Evolutionary conservation across 92 coral and sea anemone genomes (phyloP), one percentile per base, ranked within the genome.

Genomic region (Heliopora coerulea): DNA sequence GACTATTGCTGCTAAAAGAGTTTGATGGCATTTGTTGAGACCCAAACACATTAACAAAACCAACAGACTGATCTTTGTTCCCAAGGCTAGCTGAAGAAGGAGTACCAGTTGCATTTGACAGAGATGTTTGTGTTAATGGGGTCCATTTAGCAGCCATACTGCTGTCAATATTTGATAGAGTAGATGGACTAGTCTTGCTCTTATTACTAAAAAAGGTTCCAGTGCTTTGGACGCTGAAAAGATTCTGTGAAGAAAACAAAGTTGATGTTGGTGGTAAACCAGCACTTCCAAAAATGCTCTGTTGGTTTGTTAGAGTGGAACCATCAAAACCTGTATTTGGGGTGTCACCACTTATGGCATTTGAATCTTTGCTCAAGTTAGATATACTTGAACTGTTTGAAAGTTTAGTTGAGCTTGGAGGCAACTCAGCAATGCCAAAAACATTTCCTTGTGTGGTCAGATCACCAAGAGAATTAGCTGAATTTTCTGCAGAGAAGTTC

Each of bases 381-480:
- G 40, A 65, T 9, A 40, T 25, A 44, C 54, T 33, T 3, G 56
- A 30, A 21, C 30, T 25, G 15, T 61, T 30, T 17, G 52, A 37
- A 29, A 31, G 8, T 18, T 17, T 25, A 56, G 58, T 40, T 19
- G 59, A 3, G 24, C 27, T 70, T 27, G 33, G 8, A 0, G 63
- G 25, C 20, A 33, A 30, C 8, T 49, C 77, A 3, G 63, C 77
- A 52, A 0, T 54, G 30, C 52, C 63, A 31, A 70, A 70, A 33
- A 52, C 32, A 33, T 17, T 70, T 19, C 44, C 50, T 27, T 39
- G 41, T 0, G 9, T 27, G 0, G 48, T 8, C 10, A 20, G 20
- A 29, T 67, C 29, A 18, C 56, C 72, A 39, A 65, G 41, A 10
- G 29, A 54, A 20, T 35, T 67, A 65, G 13, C 72, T 21, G 74